Evolutionary conservation across 2,888 invertebrate species (phyloP).

Genomic region (Nematopogon swammerdamellus): DNA sequence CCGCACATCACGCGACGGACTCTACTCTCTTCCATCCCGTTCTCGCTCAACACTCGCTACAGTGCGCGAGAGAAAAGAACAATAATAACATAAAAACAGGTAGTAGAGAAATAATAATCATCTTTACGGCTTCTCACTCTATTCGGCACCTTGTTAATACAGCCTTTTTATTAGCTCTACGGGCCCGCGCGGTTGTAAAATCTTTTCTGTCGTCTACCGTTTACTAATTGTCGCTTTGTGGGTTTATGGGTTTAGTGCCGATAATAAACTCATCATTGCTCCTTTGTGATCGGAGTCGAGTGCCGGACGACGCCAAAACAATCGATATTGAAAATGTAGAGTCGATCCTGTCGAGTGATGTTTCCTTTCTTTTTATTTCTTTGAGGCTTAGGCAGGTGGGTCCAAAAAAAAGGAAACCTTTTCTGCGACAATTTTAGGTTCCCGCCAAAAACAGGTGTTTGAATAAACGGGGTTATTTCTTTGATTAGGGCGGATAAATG

Average conservation of each 20-base stretch:
- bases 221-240: constrained; percentile 58
- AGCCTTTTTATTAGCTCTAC: constrained; percentile 16
- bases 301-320: neutral
- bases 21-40: constrained; percentile 23
- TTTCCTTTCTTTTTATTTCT: too few relatives aligned
- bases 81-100: constrained; percentile 51
- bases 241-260: constrained; percentile 53
- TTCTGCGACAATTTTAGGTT: too few relatives aligned
- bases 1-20: constrained; percentile 24
- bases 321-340: neutral
- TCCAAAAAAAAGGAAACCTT: too few relatives aligned
- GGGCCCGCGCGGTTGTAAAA: constrained; percentile 47
- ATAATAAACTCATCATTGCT: constrained; percentile 37
- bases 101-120: constrained; percentile 61
- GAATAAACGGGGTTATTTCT: too few relatives aligned
- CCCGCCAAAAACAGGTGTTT: too few relatives aligned
- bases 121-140: constrained; percentile 60
- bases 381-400: too few relatives aligned
- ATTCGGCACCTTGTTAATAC: constrained; percentile 59
- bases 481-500: too few relatives aligned
- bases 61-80: constrained; percentile 30
- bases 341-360: too few relatives aligned
- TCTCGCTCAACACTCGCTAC: constrained; percentile 19
- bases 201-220: constrained; percentile 55
- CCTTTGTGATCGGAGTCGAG: constrained; percentile 32